Percentiles rank a stretch among this genome's conserved stretches.
These are phyloP conservation scores for Antheraea assamensis DNA, from an alignment of 2,888 invertebrate genomes.

Conservation along the genomic window DNA sequence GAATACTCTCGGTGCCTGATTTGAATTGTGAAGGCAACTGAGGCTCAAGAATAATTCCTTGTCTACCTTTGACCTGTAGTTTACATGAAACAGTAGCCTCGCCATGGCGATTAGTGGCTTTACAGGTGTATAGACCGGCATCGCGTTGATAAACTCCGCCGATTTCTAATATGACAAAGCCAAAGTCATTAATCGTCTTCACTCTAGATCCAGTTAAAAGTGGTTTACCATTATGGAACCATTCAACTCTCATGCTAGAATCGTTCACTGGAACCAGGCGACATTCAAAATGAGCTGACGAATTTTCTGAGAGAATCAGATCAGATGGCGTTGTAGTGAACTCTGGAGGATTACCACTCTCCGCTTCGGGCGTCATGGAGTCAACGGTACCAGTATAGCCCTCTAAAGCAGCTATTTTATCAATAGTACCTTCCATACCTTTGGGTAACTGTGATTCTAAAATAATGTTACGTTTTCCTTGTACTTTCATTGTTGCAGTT, in stretches of 20 bases:
- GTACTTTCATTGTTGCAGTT: constrained; percentile 93
- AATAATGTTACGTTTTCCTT: constrained; percentile 95
- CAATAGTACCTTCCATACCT: constrained; percentile 96
- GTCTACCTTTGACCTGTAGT: constrained; percentile 92
- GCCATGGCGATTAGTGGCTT: constrained; percentile 95
- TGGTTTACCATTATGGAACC: constrained; percentile 98
- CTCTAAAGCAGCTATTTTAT: constrained; percentile 95
- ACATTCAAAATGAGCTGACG: constrained; percentile 96
- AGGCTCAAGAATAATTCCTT: constrained; percentile 94
- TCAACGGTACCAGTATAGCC: constrained; percentile 89
- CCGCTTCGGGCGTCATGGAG: constrained; percentile 88
- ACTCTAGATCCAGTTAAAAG: constrained; percentile 95
- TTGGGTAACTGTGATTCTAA: constrained; percentile 95
- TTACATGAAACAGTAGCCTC: constrained; percentile 95
- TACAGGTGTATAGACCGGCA: constrained; percentile 95
- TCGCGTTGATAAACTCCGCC: constrained; percentile 97
- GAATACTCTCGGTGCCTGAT: constrained; percentile 94
- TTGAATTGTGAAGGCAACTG: constrained; percentile 94
- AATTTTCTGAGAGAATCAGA: constrained; percentile 91
- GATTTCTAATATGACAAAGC: constrained; percentile 98
- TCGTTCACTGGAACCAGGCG: constrained; percentile 94
- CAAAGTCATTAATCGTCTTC: constrained; percentile 98
- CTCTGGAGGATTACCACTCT: constrained; percentile 93
- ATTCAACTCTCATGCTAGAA: constrained; percentile 96
- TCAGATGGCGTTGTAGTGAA: constrained; percentile 94